Percentiles rank a stretch among this genome's conserved stretches.
Evolutionary conservation across 2,888 invertebrate genomes (phyloP).

Genomic region (Netelia fuscicornis): DNA sequence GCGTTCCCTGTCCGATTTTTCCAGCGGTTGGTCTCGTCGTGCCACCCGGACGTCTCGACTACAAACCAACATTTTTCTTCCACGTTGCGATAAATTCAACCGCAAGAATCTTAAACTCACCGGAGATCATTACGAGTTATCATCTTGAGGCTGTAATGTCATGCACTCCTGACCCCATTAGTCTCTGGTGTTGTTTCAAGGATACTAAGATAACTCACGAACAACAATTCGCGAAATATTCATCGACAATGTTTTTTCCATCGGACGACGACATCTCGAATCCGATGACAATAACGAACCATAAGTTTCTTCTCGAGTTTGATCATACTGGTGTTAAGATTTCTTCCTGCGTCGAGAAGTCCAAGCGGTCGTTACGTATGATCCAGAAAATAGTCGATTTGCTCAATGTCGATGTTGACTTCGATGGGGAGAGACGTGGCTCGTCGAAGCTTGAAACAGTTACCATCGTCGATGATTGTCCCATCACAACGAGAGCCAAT

Average conservation of each 20-base stretch:
- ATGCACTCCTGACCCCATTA: slow-evolving; percentile 60
- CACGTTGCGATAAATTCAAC: slow-evolving; percentile 44
- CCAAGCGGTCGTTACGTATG: slow-evolving; percentile 72
- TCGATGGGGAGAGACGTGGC: slow-evolving; percentile 65
- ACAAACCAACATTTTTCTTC: slow-evolving; percentile 68
- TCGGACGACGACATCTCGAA: slow-evolving; percentile 24
- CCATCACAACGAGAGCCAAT: slow-evolving; percentile 53
- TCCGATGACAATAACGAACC: slow-evolving; percentile 61
- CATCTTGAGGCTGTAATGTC: slow-evolving; percentile 43
- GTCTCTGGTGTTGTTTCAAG: slow-evolving; percentile 64
- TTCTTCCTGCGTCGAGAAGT: slow-evolving; percentile 73
- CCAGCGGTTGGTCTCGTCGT: slow-evolving; percentile 65
- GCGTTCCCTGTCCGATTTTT: slow-evolving; percentile 19
- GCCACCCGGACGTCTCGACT: slow-evolving; percentile 48
- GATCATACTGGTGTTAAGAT: slow-evolving; percentile 72
- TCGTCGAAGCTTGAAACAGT: slow-evolving; percentile 58
- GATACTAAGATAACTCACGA: slow-evolving; percentile 50
- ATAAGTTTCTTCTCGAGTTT: slow-evolving; percentile 76
- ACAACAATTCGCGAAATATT: slow-evolving; percentile 11
- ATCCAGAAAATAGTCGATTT: slow-evolving; percentile 74
- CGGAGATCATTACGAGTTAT: slow-evolving; percentile 54
- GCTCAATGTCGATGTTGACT: slow-evolving; percentile 72
- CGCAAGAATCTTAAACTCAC: not conserved
- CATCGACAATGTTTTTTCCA: slow-evolving; percentile 45
- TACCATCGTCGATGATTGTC: slow-evolving; percentile 55